These are phyloP conservation scores for Lobophora halterata DNA, from an alignment of 2,888 invertebrate genomes.

Conservation along the genomic window DNA sequence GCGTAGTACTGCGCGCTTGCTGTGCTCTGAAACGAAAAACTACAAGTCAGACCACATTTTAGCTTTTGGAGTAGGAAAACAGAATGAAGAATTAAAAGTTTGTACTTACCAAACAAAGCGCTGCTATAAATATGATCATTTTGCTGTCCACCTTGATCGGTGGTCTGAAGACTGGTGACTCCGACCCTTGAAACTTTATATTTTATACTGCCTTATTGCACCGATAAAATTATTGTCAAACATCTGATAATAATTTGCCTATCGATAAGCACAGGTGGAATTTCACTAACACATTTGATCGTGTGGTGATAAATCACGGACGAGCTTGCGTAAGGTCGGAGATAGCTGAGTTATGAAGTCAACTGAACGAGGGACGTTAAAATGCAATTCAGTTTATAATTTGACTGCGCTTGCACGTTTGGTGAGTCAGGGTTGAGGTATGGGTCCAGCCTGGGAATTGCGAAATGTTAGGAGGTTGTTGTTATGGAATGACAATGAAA, in stretches of 20 bases:
- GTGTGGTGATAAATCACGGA: conserved; percentile 28
- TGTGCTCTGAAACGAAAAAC: conserved; percentile 45
- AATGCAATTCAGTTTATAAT: conserved; percentile 11
- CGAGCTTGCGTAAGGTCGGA: conserved; percentile 22
- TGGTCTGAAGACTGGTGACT: conserved; percentile 45
- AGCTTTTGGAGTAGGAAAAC: conserved; percentile 2
- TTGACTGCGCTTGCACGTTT: conserved; percentile 13
- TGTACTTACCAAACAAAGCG: conserved; percentile 54
- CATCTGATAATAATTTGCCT: conserved; percentile 24
- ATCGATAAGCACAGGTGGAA: conserved; percentile 14
- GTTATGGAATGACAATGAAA: no score
- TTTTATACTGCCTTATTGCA: conserved; percentile 62
- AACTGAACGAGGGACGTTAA: conserved; percentile 2
- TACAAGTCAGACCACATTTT: background rate
- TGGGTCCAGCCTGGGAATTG: conserved; percentile 4
- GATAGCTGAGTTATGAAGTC: conserved; percentile 2
- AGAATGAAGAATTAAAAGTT: conserved; percentile 7
- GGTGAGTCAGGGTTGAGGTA: conserved; percentile 14
- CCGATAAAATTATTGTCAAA: conserved; percentile 35
- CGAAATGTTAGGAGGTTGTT: background rate
- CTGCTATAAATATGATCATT: conserved; percentile 46
- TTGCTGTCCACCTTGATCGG: conserved; percentile 48
- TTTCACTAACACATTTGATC: conserved; percentile 24
- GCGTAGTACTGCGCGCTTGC: conserved; percentile 58
- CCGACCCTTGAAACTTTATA: conserved; percentile 22